These are phyloP conservation scores for Reticulitermes speratus DNA, from an alignment of 1,140 invertebrate genomes.

Conservation along the genomic window DNA sequence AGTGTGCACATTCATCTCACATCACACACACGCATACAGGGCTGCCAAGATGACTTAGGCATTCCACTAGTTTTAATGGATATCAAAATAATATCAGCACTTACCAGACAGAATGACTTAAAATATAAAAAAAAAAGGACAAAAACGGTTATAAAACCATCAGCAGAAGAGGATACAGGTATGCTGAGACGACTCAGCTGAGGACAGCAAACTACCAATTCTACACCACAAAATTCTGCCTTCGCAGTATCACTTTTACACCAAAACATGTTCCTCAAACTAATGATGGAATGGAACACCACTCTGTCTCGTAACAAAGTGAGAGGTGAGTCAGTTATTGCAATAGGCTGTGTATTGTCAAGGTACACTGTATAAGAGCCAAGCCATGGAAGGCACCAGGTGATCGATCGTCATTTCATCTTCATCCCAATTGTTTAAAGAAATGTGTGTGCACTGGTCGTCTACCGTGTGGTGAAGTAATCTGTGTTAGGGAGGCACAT, in stretches of 20 bases:
- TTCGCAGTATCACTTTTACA: neutral
- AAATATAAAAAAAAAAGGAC: neutral
- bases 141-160: neutral
- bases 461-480: neutral
- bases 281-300: constrained; percentile 8
- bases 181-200: neutral
- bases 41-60: no score
- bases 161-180: neutral
- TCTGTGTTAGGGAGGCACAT: constrained; percentile 80
- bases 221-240: neutral
- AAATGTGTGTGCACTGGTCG: neutral
- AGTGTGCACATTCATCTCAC: neutral
- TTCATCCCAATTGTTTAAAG: neutral
- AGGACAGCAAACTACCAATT: neutral
- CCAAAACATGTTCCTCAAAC: neutral
- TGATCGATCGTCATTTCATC: constrained; percentile 25
- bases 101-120: neutral
- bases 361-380: constrained; percentile 20
- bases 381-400: constrained; percentile 31
- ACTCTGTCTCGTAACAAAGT: neutral
- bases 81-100: neutral
- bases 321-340: neutral
- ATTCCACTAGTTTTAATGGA: no score
- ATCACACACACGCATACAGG: no score
- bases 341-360: neutral